These are phyloP conservation scores for Percopsis omiscomaycus DNA, from an alignment of 2,797 vertebrate genomes.

Conservation along the genomic window DNA sequence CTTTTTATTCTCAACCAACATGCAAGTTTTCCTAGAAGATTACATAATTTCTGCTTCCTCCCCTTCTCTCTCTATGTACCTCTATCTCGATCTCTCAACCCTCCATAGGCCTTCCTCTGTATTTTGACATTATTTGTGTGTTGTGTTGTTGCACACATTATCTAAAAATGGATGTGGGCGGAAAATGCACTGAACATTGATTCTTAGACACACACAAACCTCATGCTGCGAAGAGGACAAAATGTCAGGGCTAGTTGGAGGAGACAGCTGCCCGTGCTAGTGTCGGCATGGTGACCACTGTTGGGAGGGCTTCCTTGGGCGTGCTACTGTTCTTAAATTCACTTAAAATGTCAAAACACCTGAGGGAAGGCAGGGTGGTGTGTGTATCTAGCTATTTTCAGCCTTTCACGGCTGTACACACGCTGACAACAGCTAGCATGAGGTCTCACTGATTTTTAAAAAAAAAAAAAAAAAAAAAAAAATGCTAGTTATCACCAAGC, in stretches of 20 bases:
- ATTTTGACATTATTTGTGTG: conserved; percentile 62
- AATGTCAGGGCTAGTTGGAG: conserved; percentile 65
- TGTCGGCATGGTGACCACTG: conserved; percentile 56
- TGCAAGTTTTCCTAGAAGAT: conserved; percentile 29
- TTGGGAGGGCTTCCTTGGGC: conserved; percentile 49
- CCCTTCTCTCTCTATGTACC: conserved; percentile 1
- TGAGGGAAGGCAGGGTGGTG: conserved; percentile 53
- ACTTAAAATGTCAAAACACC: conserved; percentile 74
- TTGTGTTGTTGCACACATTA: conserved; percentile 37
- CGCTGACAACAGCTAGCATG: conserved; percentile 56
- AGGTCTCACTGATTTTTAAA: conserved; percentile 56
- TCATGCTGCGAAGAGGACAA: conserved; percentile 54
- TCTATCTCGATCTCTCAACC: conserved; percentile 16
- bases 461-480: neutral
- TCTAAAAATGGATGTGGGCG: conserved; percentile 67
- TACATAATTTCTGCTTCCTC: conserved; percentile 22
- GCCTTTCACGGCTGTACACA: conserved; percentile 52
- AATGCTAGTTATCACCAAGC: neutral
- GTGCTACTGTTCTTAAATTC: conserved; percentile 63
- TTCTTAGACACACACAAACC: conserved; percentile 21
- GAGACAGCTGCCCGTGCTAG: conserved; percentile 60
- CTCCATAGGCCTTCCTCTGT: conserved; percentile 60
- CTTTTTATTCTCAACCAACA: neutral
- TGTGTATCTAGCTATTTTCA: conserved; percentile 62
- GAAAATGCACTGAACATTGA: conserved; percentile 52